A percentile compares a stretch with the other conserved stretches of the same genome.
These are phyloP conservation scores for Nettapus auritus DNA, from an alignment of 2,113 vertebrate genomes.

Conservation along the genomic window DNA sequence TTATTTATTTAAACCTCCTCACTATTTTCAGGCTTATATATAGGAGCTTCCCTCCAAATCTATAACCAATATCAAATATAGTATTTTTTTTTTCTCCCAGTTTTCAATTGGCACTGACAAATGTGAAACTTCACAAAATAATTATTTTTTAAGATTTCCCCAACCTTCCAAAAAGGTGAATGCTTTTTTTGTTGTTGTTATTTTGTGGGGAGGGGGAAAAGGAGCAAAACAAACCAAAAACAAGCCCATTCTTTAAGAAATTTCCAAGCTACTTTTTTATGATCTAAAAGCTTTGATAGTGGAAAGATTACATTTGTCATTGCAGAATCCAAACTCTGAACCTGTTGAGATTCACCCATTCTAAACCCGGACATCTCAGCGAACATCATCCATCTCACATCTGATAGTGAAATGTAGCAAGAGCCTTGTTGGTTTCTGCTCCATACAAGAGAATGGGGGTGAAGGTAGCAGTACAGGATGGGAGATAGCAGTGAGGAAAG, in stretches of 20 bases:
- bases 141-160: not conserved
- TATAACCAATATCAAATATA: not conserved
- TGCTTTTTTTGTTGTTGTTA: not conserved
- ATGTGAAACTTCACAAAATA: not conserved
- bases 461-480: not conserved
- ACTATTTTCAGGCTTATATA: not conserved
- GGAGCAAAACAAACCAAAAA: not conserved
- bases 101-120: slow-evolving; percentile 18
- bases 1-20: not conserved
- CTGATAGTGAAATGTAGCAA: not conserved
- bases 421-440: slow-evolving; percentile 71
- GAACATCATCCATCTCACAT: slow-evolving; percentile 52
- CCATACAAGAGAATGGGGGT: slow-evolving; percentile 60
- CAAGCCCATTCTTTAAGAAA: not conserved
- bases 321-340: slow-evolving; percentile 21
- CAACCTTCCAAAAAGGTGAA: not conserved
- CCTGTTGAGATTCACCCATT: slow-evolving; percentile 61
- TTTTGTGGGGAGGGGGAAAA: not conserved
- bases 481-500: not conserved
- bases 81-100: slow-evolving; percentile 2
- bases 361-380: slow-evolving; percentile 31
- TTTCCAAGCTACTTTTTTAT: not conserved
- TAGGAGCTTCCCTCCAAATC: slow-evolving; percentile 11
- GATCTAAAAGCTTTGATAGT: not conserved
- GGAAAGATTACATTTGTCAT: not conserved